phyloP scores from a whole-genome alignment of 2,888 invertebrate genomes.

The Dynastes maya region DNA sequence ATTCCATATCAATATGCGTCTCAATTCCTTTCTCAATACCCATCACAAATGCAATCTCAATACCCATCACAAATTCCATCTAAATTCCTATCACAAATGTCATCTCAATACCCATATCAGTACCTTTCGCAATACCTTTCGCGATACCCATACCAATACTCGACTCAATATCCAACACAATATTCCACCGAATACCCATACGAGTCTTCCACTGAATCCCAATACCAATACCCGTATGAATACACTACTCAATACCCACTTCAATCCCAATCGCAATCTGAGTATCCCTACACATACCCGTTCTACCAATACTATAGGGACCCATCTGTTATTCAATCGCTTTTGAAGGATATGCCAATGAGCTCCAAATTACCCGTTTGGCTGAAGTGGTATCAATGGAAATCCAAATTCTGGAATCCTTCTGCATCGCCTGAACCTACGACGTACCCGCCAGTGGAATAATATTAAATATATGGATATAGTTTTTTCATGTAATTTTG shows the following conservation, averaged over 20 bases:
- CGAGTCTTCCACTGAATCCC: background rate
- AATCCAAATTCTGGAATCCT: constrained; percentile 27
- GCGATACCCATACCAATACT: background rate
- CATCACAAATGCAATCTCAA: background rate
- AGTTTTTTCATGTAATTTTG: constrained; percentile 15
- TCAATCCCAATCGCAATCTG: too few relatives aligned
- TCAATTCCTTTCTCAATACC: background rate
- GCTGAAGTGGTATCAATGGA: constrained; percentile 13
- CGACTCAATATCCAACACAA: background rate
- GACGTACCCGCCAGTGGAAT: background rate
- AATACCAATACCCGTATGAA: background rate
- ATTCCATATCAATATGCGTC: background rate
- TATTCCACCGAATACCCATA: background rate
- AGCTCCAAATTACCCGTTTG: background rate
- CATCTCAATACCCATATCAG: background rate
- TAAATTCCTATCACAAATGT: background rate
- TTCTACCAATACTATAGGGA: background rate
- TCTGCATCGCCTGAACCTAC: background rate
- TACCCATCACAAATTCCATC: background rate
- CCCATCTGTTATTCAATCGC: background rate
- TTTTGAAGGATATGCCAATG: background rate
- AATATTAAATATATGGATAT: background rate
- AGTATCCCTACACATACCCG: background rate
- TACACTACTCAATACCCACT: background rate
- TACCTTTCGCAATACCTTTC: background rate